A percentile compares a stretch with the other conserved stretches of the same genome.
phyloP scores from a whole-genome alignment of 2,888 invertebrate genomes.

The Lithophane ornitopus region DNA sequence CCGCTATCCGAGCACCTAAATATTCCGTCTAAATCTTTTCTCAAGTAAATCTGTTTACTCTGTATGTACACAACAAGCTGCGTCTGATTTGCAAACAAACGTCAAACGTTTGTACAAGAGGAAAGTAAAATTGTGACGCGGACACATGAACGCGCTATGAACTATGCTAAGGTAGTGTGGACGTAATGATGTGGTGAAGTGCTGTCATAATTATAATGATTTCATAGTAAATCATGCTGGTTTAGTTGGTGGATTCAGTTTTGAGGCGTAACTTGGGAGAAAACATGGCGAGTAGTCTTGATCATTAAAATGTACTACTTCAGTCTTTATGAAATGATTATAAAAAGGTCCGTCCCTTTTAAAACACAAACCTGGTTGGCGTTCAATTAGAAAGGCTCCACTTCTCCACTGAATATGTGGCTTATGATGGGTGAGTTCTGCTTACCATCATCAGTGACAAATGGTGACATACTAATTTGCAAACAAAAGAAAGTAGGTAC shows the following conservation, averaged over 20 bases:
- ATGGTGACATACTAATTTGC: conserved; percentile 41
- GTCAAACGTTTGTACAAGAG: conserved; percentile 40
- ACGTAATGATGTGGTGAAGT: conserved; percentile 10
- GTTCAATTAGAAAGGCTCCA: background rate
- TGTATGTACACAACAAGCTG: conserved; percentile 50
- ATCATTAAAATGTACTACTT: background rate
- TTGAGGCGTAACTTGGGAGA: background rate
- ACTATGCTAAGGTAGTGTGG: conserved; percentile 6
- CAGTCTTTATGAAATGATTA: background rate
- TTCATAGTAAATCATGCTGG: background rate
- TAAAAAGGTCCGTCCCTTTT: background rate
- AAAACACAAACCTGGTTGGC: background rate
- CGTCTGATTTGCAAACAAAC: conserved; percentile 52
- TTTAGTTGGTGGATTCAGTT: background rate
- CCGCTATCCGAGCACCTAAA: conserved; percentile 9
- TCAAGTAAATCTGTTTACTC: conserved; percentile 35
- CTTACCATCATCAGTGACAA: conserved; percentile 1
- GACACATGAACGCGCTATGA: conserved; percentile 15
- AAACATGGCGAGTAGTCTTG: background rate
- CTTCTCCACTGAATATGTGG: background rate
- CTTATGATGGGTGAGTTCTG: background rate
- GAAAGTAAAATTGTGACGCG: conserved; percentile 41
- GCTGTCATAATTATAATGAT: background rate
- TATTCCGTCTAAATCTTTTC: conserved; percentile 41
- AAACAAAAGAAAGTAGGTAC: conserved; percentile 51